Base-by-base conservation (phyloP, 2,888 invertebrate species). In the Cerceris rybyensis region DNA sequence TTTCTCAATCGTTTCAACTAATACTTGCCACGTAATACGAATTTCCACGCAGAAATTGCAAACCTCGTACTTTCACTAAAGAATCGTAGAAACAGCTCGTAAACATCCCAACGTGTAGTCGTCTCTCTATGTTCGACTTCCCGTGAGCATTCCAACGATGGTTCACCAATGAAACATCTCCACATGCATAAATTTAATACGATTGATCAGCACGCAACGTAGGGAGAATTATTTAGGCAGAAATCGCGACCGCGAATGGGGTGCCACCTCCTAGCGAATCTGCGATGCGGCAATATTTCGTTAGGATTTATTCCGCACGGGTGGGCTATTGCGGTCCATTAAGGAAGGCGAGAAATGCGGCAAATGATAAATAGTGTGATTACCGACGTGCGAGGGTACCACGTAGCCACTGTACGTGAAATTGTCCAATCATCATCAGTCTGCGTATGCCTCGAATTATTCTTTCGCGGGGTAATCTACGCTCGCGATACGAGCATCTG, bases 291-390 rank as follows among this genome's bases (percentile, higher is more conserved):
- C 70, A 73, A 86, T 86, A 86, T 85, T 83, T 87, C 68, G 82
- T 73, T 61, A 79, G 75, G 77, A 83, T 82, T 59, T 75, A 78
- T 84, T 76, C 82, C 82, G 70, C 80, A 77, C 85, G 84, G 86
- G 89, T 89, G 88, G 90, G 83, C 90, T 82, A 85, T 84, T 74
- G 82, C 77, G 58, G 78, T 14, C 79, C 82, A 85, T 88, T 83
- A 82, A 80, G 80, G 78, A 75, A 87, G 84, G 86, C 86, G 88
- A 87, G 89, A 89, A 88, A 82, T 76, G 82, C 75, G 78, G 76
- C 83, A 85, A 86, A 88, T 91, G 91, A 91, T 91, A 89, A 91
- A 91, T 91, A 89, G 90, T 88, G 88, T 89, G 91, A 91, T 91
- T 91, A 91, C 84, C 65, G 83, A 73, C 75, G 84, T 82, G 81